phyloP scores from a whole-genome alignment of 2,113 vertebrate species.

The Tychaedon coryphoeus region DNA sequence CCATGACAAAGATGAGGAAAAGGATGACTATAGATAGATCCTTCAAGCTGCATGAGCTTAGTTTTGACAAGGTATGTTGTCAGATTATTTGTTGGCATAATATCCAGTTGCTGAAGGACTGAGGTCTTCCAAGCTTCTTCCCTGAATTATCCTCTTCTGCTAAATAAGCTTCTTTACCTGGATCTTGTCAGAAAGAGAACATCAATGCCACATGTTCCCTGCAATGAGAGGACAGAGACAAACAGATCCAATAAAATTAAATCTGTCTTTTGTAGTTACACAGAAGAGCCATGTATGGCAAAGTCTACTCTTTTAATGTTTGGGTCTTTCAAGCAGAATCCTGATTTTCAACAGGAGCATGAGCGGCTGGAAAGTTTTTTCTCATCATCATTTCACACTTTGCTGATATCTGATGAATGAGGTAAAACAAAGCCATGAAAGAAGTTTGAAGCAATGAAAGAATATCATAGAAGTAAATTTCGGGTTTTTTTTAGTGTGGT shows the following conservation, averaged over 20 bases:
- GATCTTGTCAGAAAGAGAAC: background rate
- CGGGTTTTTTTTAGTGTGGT: rapidly evolving
- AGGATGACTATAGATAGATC: background rate
- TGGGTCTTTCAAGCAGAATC: background rate
- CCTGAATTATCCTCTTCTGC: background rate
- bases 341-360: background rate
- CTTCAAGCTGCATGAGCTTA: background rate
- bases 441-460: background rate
- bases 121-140: background rate
- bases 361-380: background rate
- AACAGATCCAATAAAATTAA: background rate
- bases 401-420: background rate
- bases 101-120: background rate
- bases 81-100: background rate
- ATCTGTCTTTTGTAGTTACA: background rate
- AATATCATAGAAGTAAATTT: background rate
- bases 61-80: background rate
- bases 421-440: background rate
- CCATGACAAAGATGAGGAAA: background rate
- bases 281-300: background rate
- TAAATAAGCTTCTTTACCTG: background rate
- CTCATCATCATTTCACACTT: background rate
- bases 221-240: background rate
- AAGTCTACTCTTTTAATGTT: background rate
- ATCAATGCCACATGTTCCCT: background rate